These are phyloP conservation scores for Speoplatyrhinus poulsoni DNA, from an alignment of 2,113 vertebrate species.

Conservation along the genomic window DNA sequence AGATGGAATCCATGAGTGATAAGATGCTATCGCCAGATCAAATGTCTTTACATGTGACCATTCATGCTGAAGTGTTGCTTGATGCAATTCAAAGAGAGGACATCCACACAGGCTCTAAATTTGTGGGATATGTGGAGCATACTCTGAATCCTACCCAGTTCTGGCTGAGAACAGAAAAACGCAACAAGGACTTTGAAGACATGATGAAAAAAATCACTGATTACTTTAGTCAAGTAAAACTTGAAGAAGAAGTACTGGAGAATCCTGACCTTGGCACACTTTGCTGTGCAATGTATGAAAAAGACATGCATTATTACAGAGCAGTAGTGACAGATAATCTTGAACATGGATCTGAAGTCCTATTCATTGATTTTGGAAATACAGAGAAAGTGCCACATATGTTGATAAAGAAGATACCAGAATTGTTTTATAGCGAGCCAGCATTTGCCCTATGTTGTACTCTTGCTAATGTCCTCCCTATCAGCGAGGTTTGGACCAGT, in stretches of 20 bases:
- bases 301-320: conserved; percentile 84
- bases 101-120: conserved; percentile 68
- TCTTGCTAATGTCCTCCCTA: conserved; percentile 77
- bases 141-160: conserved; percentile 84
- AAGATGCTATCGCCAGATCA: background rate
- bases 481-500: conserved; percentile 81
- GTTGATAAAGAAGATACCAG: conserved; percentile 83
- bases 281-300: conserved; percentile 86
- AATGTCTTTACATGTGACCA: conserved; percentile 29
- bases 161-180: conserved; percentile 80
- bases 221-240: conserved; percentile 68
- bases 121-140: conserved; percentile 79
- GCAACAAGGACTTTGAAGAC: conserved; percentile 78
- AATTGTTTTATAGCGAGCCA: conserved; percentile 75
- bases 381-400: conserved; percentile 80
- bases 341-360: conserved; percentile 73
- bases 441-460: conserved; percentile 84
- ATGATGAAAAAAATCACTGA: conserved; percentile 79
- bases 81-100: conserved; percentile 60
- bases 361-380: conserved; percentile 92
- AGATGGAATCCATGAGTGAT: background rate
- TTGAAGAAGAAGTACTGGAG: conserved; percentile 79
- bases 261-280: conserved; percentile 80
- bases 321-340: conserved; percentile 77
- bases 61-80: conserved; percentile 24